Percentiles rank a stretch among this genome's conserved stretches.
Conservation (phyloP, 2,888 invertebrate genomes). For the Idaea straminata region DNA sequence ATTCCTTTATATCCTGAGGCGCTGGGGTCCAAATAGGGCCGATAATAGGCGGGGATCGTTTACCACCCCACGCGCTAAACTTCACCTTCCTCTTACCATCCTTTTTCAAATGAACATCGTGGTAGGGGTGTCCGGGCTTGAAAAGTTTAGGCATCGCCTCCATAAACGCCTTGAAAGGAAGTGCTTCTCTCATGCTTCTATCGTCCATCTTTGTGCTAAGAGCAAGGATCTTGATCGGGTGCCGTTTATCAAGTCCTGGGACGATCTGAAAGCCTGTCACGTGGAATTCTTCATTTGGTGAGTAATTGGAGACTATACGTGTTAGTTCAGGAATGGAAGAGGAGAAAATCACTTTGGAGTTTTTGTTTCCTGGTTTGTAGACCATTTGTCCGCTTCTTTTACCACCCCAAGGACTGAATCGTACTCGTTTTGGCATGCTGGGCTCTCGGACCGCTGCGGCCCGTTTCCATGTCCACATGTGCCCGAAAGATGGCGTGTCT, state of each 20-base stretch:
- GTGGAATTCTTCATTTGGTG: constrained; percentile 45
- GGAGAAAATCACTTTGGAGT: constrained; percentile 60
- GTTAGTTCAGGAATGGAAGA: constrained; percentile 62
- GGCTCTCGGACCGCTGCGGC: constrained; percentile 56
- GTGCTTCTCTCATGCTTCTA: constrained; percentile 46
- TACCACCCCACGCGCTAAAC: constrained; percentile 74
- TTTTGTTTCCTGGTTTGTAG: constrained; percentile 58
- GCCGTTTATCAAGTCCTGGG: constrained; percentile 54
- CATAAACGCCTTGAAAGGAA: constrained; percentile 59
- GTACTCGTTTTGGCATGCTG: constrained; percentile 71
- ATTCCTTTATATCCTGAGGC: constrained; percentile 49
- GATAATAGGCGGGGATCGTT: constrained; percentile 70
- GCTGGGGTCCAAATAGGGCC: constrained; percentile 72
- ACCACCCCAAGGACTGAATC: constrained; percentile 75
- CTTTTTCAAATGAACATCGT: constrained; percentile 62
- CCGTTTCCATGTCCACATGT: constrained; percentile 70
- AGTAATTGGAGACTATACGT: constrained; percentile 57
- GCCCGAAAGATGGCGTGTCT: constrained; percentile 39
- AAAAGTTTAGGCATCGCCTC: constrained; percentile 55
- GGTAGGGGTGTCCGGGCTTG: constrained; percentile 66
- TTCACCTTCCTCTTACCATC: constrained; percentile 73
- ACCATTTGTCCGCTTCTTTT: constrained; percentile 68
- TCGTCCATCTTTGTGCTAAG: constrained; percentile 51
- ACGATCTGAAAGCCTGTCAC: constrained; percentile 57
- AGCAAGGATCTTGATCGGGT: constrained; percentile 60